Conservation (phyloP, 2,113 vertebrate species). For the Triplophysa rosa region DNA sequence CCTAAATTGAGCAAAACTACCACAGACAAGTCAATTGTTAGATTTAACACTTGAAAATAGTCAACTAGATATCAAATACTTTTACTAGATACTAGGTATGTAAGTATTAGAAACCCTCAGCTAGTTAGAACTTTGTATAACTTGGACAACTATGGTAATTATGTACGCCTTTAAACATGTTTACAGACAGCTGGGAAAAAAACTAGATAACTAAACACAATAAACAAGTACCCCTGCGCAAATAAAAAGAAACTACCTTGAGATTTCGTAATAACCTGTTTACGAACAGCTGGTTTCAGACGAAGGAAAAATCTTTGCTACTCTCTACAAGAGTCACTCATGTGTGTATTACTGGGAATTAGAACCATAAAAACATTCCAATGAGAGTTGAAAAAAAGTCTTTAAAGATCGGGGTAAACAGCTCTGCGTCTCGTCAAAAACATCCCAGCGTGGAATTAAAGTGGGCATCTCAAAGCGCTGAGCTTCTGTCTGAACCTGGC, state of each 20-base stretch:
- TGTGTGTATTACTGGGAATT: background rate
- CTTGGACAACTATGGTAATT: background rate
- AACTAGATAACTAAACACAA: background rate
- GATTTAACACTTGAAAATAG: background rate
- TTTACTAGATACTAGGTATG: too few species aligned
- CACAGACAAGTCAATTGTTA: constrained; percentile 10
- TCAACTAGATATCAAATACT: too few species aligned
- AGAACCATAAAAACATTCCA: background rate
- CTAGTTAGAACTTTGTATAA: too few species aligned
- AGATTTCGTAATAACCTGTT: background rate
- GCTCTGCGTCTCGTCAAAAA: constrained; percentile 3
- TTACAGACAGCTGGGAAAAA: too few species aligned
- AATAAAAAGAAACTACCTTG: too few species aligned
- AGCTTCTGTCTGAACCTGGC: constrained; percentile 60
- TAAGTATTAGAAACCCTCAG: too few species aligned
- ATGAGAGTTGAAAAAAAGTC: background rate
- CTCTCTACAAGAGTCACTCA: background rate
- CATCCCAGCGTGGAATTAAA: constrained; percentile 18
- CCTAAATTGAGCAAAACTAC: constrained; percentile 39
- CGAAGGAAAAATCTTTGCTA: background rate
- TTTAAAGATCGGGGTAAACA: constrained; percentile 10
- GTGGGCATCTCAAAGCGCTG: background rate
- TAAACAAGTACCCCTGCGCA: background rate
- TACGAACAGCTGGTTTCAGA: background rate
- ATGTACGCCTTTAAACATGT: too few species aligned